Evolutionary conservation across 1,140 invertebrate species (phyloP), one percentile per base, ranked within the genome.

Genomic region (Brachionus angularis): DNA sequence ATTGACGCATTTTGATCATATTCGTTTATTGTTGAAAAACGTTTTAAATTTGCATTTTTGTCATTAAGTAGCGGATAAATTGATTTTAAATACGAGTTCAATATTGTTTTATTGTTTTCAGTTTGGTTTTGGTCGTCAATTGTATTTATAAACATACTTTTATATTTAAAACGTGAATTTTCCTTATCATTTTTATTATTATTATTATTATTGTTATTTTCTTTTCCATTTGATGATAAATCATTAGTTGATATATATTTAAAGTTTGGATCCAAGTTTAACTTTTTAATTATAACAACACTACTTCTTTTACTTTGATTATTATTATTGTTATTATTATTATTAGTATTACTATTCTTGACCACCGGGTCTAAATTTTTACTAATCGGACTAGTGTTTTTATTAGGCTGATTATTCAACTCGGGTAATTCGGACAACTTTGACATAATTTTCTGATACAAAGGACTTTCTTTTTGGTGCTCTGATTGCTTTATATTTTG

Each of bases 381-480:
- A n/a, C n/a, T n/a, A n/a, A n/a, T n/a, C n/a, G n/a, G n/a, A n/a
- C n/a, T n/a, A n/a, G n/a, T n/a, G n/a, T n/a, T n/a, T n/a, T n/a
- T n/a, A n/a, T n/a, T n/a, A n/a, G n/a, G n/a, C n/a, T n/a, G n/a
- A n/a, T n/a, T n/a, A n/a, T n/a, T n/a, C n/a, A n/a, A n/a, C n/a
- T 67, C 62, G 1, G 62, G 62, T 34, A 67, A 31, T 50, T 67
- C 62, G 18, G 62, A 67, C 23, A 67, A 29, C 29, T 67, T 67
- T 12, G 29, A 34, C 62, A 67, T 67, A 21, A 67, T 67, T 49
- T 67, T 67, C 36, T 42, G 46, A 29, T 47, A 67, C 62, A 67
- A 50, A 31, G 42, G 42, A 16, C 62, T 67, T 31, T 50, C 62
- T 7, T 44, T 8, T 23, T 58, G 33, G 23, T 18, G 5, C 3